These are phyloP conservation scores for Metopolophium dirhodum DNA, from an alignment of 1,140 invertebrate species.

Conservation along the genomic window DNA sequence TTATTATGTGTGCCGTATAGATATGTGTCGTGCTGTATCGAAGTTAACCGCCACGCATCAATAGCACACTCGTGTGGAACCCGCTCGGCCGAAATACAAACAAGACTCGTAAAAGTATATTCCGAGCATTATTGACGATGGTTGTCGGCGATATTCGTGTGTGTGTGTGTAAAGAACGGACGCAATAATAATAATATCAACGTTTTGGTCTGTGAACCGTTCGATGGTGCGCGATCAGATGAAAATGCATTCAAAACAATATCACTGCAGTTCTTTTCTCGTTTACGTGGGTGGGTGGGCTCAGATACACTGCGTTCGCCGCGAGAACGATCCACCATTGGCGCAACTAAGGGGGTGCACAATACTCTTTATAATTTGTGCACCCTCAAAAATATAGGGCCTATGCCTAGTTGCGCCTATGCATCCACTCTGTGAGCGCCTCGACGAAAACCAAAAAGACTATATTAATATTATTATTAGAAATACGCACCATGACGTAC, in stretches of 20 bases:
- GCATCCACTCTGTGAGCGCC: too few relatives aligned
- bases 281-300: background rate
- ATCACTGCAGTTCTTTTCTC: background rate
- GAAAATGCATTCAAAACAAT: background rate
- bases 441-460: too few relatives aligned
- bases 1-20: background rate
- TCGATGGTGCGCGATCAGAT: background rate
- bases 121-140: slow-evolving; percentile 3
- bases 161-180: background rate
- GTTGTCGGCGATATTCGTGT: background rate
- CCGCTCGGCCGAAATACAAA: background rate
- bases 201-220: background rate
- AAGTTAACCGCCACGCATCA: slow-evolving; percentile 20
- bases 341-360: too few relatives aligned
- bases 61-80: slow-evolving; percentile 7
- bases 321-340: too few relatives aligned
- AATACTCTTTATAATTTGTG: too few relatives aligned
- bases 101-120: slow-evolving; percentile 26
- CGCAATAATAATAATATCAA: background rate
- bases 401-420: too few relatives aligned
- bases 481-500: too few relatives aligned
- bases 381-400: too few relatives aligned
- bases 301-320: too few relatives aligned
- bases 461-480: too few relatives aligned
- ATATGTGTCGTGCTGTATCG: background rate